Evolutionary conservation across 37 sponge, comb jelly and placozoan genomes (phyloP).

Genomic region (Cladorhizidae sp.): DNA sequence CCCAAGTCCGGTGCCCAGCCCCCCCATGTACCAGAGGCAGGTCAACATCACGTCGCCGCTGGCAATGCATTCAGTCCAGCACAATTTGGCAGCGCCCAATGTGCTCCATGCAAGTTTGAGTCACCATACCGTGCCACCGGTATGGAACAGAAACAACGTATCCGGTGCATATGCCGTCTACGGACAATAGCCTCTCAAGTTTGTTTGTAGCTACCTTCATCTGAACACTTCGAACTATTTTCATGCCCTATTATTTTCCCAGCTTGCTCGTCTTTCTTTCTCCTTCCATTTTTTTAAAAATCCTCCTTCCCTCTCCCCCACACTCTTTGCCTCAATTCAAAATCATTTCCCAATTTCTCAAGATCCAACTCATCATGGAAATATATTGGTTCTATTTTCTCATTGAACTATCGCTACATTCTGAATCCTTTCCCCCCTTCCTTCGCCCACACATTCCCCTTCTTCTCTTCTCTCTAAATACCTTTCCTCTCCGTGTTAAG

Average conservation of each 20-base stretch:
- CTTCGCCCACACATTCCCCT: too few relatives aligned
- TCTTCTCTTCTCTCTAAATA: too few relatives aligned
- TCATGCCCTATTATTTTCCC: too few relatives aligned
- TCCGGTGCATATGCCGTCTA: slow-evolving; percentile 19
- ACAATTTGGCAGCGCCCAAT: not conserved
- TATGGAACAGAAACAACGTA: slow-evolving; percentile 46
- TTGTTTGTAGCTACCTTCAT: too few relatives aligned
- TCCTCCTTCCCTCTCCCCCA: not conserved
- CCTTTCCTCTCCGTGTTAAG: too few relatives aligned
- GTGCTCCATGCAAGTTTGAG: not conserved
- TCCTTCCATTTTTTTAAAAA: not conserved
- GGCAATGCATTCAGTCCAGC: slow-evolving; percentile 39
- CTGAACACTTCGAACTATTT: too few relatives aligned
- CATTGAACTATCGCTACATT: not conserved
- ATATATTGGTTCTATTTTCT: not conserved
- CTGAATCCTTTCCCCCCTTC: too few relatives aligned
- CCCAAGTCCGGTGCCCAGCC: not conserved
- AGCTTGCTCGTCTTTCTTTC: not conserved
- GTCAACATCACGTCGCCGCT: slow-evolving; percentile 35
- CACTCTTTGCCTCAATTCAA: not conserved
- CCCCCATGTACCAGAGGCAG: slow-evolving; percentile 13
- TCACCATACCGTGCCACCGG: slow-evolving; percentile 17
- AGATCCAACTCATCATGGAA: not conserved
- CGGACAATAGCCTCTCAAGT: slow-evolving; percentile 31
- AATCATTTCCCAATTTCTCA: not conserved